Conservation (phyloP, 2,113 vertebrate genomes). For the Amblyopsis rosae region DNA sequence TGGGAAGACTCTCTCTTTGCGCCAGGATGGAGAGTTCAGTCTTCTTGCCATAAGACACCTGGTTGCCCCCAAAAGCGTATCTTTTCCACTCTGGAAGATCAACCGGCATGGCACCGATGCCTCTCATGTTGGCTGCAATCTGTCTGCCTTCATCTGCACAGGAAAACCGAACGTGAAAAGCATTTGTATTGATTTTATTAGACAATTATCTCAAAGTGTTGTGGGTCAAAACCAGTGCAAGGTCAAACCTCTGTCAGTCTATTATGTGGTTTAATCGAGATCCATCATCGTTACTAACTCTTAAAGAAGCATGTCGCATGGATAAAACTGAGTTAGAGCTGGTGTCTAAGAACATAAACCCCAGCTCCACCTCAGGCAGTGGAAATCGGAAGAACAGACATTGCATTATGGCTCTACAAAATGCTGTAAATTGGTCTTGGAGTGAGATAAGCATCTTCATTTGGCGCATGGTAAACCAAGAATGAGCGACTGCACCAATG, state of each 20-base stretch:
- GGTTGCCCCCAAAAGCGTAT: slow-evolving; percentile 91
- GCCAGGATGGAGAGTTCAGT: slow-evolving; percentile 91
- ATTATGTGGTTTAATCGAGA: slow-evolving; percentile 5
- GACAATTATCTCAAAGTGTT: background rate
- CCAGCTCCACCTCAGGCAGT: slow-evolving; percentile 20
- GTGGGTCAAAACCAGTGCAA: too few relatives aligned
- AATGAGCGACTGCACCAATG: background rate
- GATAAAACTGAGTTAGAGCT: slow-evolving; percentile 50
- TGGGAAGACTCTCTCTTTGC: slow-evolving; percentile 91
- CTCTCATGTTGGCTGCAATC: slow-evolving; percentile 95
- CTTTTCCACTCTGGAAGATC: slow-evolving; percentile 95
- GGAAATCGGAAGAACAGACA: slow-evolving; percentile 29
- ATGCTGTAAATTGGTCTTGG: slow-evolving; percentile 41
- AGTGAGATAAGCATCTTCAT: slow-evolving; percentile 64
- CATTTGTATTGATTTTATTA: background rate
- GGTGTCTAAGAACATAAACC: slow-evolving; percentile 34
- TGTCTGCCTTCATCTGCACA: slow-evolving; percentile 87
- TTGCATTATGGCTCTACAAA: slow-evolving; percentile 37
- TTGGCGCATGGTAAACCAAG: slow-evolving; percentile 18
- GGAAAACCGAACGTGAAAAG: background rate
- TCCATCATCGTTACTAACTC: slow-evolving; percentile 20
- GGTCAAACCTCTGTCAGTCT: background rate
- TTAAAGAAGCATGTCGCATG: slow-evolving; percentile 19
- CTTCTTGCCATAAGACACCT: slow-evolving; percentile 92
- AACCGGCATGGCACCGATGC: slow-evolving; percentile 91